Evolutionary conservation across 1,140 invertebrate species (phyloP), one percentile per base, ranked within the genome.

Genomic region (Drosophila sulfurigaster): DNA sequence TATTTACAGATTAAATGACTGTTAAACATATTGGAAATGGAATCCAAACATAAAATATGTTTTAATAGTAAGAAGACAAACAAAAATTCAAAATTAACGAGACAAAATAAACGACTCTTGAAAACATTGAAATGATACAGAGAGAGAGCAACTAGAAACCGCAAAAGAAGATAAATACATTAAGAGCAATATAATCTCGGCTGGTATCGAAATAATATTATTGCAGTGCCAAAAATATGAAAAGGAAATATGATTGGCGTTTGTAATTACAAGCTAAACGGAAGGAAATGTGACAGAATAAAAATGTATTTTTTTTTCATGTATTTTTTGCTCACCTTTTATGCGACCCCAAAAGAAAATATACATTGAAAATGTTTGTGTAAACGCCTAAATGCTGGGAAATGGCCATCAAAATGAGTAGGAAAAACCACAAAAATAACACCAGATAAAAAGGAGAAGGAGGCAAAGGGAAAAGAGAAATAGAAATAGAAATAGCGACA

Each of bases 241-340:
- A 15, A 4, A 25, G 30, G 11, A 43, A 15, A 48, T 68, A 3
- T 32, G 25, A 58, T 67, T 45, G 48, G 30, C 64, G 76, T 67
- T 67, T 87, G 82, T 75, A 83, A 87, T 87, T 88, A 68, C 77
- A 87, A 75, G 73, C 83, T 58, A 75, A 87, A 54, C 83, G 82
- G 82, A 87, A 87, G 83, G 85, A 87, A 88, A 76, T 87, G 67
- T 45, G 43, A 60, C 64, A 65, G 71, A 68, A 66, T 51, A 32
- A 56, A 59, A 43, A 48, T 57, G 6, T 15, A 43, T 71, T 38
- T 25, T 25, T 25, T n/a, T n/a, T 25, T 25, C 20, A 25, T 41
- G 1, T 66, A 56, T 51, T 13, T 57, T 38, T 20, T 25, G 20
- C 16, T 15, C n/a, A 11, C 1, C 8, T 48, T 45, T 76, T 57